A percentile compares a stretch with the other conserved stretches of the same genome.
Evolutionary conservation across 2,797 vertebrate species (phyloP).

Genomic region (Microctenopoma stevenorrisi): DNA sequence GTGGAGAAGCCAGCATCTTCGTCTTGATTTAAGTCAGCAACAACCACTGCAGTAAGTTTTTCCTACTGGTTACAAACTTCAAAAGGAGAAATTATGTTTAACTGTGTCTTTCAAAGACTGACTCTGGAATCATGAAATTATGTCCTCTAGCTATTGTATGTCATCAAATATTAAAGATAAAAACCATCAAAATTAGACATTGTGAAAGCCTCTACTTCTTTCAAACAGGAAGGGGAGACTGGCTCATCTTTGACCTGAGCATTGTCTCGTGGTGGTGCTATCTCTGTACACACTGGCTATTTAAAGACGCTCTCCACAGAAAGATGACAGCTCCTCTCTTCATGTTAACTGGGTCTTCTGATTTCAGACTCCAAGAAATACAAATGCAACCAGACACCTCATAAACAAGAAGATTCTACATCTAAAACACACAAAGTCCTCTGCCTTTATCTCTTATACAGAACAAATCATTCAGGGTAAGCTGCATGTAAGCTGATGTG

Average conservation of each 20-base stretch:
- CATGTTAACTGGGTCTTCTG: constrained; percentile 28
- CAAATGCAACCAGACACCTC: constrained; percentile 11
- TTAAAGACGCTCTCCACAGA: constrained; percentile 72
- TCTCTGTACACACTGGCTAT: constrained; percentile 77
- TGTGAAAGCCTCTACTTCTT: background rate
- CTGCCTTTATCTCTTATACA: constrained; percentile 22
- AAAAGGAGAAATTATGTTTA: background rate
- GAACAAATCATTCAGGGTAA: constrained; percentile 27
- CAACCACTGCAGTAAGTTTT: background rate
- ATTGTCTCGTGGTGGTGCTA: constrained; percentile 79
- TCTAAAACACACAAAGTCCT: constrained; percentile 24
- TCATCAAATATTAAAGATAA: background rate
- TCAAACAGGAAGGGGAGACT: constrained; percentile 70
- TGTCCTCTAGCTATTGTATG: background rate
- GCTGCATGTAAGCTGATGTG: background rate
- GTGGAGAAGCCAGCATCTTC: background rate
- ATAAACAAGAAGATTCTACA: constrained; percentile 6
- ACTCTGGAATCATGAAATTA: constrained; percentile 7
- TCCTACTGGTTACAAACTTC: background rate
- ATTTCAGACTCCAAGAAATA: constrained; percentile 26
- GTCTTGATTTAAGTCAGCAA: constrained; percentile 3
- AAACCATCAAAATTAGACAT: background rate
- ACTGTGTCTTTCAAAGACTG: constrained; percentile 10
- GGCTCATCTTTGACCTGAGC: constrained; percentile 82
- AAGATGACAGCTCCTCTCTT: constrained; percentile 63